phyloP scores from a whole-genome alignment of 1,140 invertebrate genomes.

The Cyphomyrmex costatus region DNA sequence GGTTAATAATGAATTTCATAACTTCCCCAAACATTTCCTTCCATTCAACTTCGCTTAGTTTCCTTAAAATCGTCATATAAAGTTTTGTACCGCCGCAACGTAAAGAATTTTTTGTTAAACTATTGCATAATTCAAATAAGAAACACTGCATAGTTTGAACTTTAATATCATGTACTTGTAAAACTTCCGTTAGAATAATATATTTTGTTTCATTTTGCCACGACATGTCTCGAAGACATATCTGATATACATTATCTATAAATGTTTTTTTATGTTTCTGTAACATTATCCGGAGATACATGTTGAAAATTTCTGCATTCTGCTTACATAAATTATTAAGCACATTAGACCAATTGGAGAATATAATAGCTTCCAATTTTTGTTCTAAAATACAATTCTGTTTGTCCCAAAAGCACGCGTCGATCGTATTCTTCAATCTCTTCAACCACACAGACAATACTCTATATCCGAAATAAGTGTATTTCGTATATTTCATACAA shows the following conservation, averaged over 20 bases:
- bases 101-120: slow-evolving; percentile 76
- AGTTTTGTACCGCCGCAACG: slow-evolving; percentile 77
- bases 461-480: slow-evolving; percentile 82
- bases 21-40: slow-evolving; percentile 69
- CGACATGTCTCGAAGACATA: slow-evolving; percentile 75
- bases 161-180: slow-evolving; percentile 67
- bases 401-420: slow-evolving; percentile 75
- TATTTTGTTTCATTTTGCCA: slow-evolving; percentile 82
- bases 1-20: slow-evolving; percentile 67
- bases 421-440: slow-evolving; percentile 49
- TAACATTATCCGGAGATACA: slow-evolving; percentile 81
- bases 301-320: slow-evolving; percentile 76
- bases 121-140: slow-evolving; percentile 71
- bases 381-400: slow-evolving; percentile 69
- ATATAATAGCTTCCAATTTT: slow-evolving; percentile 79
- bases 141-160: slow-evolving; percentile 60
- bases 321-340: slow-evolving; percentile 77
- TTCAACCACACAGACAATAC: slow-evolving; percentile 79
- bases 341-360: slow-evolving; percentile 82
- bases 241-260: slow-evolving; percentile 71
- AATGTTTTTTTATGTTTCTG: slow-evolving; percentile 76
- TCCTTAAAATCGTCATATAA: slow-evolving; percentile 76
- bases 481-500: slow-evolving; percentile 79
- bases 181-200: slow-evolving; percentile 80
- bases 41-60: slow-evolving; percentile 75